phyloP scores from a whole-genome alignment of 23 tunicate genomes.

The Halocynthia roretzi region DNA sequence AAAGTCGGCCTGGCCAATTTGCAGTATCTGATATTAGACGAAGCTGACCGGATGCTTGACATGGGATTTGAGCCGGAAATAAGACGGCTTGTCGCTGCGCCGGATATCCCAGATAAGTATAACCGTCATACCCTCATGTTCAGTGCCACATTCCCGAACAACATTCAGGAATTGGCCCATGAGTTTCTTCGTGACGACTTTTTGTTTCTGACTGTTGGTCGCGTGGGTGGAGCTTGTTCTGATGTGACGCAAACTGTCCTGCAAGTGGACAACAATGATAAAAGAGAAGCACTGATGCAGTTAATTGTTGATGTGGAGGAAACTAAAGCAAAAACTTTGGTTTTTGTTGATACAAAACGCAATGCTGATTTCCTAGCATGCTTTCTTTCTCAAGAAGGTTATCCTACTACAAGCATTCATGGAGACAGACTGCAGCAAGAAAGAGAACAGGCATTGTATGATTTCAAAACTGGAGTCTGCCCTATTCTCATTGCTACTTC shows the following conservation, averaged over 20 bases:
- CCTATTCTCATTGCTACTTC: slow-evolving; percentile 92
- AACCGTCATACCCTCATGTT: slow-evolving; percentile 89
- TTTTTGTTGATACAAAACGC: slow-evolving; percentile 92
- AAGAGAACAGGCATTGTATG: slow-evolving; percentile 80
- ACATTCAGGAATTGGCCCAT: slow-evolving; percentile 86
- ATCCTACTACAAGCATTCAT: slow-evolving; percentile 90
- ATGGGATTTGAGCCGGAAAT: slow-evolving; percentile 93
- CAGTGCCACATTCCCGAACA: slow-evolving; percentile 93
- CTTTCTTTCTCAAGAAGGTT: slow-evolving; percentile 56
- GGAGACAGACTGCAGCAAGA: slow-evolving; percentile 90
- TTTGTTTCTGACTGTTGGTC: slow-evolving; percentile 76
- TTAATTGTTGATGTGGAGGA: slow-evolving; percentile 49
- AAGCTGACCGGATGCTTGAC: slow-evolving; percentile 95
- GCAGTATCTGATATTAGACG: slow-evolving; percentile 74
- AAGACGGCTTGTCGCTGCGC: slow-evolving; percentile 30
- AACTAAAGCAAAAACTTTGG: slow-evolving; percentile 65
- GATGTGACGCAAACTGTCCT: slow-evolving; percentile 78
- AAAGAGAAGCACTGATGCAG: slow-evolving; percentile 53
- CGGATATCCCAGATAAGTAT: slow-evolving; percentile 57
- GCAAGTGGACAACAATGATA: slow-evolving; percentile 59
- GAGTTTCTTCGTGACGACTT: slow-evolving; percentile 73
- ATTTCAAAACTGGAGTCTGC: slow-evolving; percentile 60
- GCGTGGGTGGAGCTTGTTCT: slow-evolving; percentile 92
- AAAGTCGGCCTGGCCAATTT: slow-evolving; percentile 46
- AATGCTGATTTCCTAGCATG: slow-evolving; percentile 96